A percentile compares a stretch with the other conserved stretches of the same genome.
Evolutionary conservation across 2,113 vertebrate genomes (phyloP).

Genomic region (Synchiropus splendidus): DNA sequence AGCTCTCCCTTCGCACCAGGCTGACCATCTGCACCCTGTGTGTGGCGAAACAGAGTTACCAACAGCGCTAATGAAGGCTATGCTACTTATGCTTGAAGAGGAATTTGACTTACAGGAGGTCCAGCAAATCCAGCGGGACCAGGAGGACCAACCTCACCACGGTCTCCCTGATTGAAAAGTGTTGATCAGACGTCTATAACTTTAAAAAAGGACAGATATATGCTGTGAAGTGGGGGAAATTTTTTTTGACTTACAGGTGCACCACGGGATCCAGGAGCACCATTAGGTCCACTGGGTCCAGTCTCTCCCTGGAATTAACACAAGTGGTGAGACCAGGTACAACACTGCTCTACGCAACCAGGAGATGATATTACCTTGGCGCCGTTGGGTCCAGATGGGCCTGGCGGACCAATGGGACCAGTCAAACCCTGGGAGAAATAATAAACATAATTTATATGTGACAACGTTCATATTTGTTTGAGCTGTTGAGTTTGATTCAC

Average conservation of each 20-base stretch:
- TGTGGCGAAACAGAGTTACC: conserved; percentile 4
- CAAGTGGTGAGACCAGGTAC: conserved; percentile 7
- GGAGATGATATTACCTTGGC: conserved; percentile 76
- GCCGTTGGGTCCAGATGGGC: conserved; percentile 84
- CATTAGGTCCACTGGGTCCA: conserved; percentile 74
- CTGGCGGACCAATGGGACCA: conserved; percentile 90
- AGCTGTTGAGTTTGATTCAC: too few species aligned
- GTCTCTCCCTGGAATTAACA: conserved; percentile 76
- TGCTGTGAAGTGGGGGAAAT: not conserved
- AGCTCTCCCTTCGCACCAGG: conserved; percentile 89
- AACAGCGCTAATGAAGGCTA: not conserved
- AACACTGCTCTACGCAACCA: not conserved
- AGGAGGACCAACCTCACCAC: conserved; percentile 85
- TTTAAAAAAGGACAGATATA: not conserved
- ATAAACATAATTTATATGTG: not conserved
- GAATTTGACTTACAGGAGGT: conserved; percentile 81
- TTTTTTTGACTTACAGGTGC: conserved; percentile 79
- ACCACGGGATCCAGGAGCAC: conserved; percentile 79
- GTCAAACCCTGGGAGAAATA: conserved; percentile 76
- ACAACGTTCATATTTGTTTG: not conserved
- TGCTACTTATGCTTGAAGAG: too few species aligned
- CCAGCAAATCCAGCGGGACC: conserved; percentile 97
- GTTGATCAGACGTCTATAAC: conserved; percentile 3
- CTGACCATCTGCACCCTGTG: conserved; percentile 87
- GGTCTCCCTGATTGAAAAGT: conserved; percentile 75